Percentiles rank a stretch among this genome's conserved stretches.
Evolutionary conservation across 2,797 vertebrate species (phyloP).

Genomic region (Acrocephalus scirpaceus): DNA sequence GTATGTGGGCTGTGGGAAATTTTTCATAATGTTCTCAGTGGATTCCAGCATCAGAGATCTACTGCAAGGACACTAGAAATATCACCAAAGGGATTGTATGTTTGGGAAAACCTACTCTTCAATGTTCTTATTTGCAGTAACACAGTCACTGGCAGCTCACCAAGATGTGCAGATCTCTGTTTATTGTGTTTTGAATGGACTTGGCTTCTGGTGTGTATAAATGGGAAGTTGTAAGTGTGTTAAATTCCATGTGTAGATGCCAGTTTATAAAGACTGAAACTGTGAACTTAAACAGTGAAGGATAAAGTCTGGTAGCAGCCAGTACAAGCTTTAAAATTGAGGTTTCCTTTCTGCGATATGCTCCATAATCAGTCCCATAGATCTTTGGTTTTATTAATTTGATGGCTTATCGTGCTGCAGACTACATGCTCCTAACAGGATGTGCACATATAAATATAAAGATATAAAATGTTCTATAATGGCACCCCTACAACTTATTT

Average conservation of each 20-base stretch:
- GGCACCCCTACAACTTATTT: not conserved
- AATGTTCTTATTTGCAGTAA: not conserved
- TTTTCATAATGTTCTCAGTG: not conserved
- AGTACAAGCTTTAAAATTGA: not conserved
- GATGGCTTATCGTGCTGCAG: not conserved
- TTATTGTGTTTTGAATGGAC: not conserved
- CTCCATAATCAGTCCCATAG: not conserved
- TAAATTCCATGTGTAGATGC: fast-evolving
- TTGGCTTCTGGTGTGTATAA: not conserved
- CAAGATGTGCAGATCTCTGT: not conserved
- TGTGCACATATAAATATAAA: not conserved
- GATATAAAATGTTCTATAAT: not conserved
- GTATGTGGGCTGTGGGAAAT: not conserved
- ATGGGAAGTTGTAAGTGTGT: not conserved
- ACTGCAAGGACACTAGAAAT: not conserved
- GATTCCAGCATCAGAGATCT: not conserved
- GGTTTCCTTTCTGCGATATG: not conserved
- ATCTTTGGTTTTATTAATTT: not conserved
- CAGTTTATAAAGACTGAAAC: not conserved
- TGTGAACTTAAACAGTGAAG: not conserved
- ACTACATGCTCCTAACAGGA: not conserved
- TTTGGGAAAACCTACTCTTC: not conserved
- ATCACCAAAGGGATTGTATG: not conserved
- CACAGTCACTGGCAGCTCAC: not conserved
- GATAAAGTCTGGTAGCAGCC: not conserved